phyloP scores from a whole-genome alignment of 53 echinoderm and acorn worm species.

The Luidia sarsii region DNA sequence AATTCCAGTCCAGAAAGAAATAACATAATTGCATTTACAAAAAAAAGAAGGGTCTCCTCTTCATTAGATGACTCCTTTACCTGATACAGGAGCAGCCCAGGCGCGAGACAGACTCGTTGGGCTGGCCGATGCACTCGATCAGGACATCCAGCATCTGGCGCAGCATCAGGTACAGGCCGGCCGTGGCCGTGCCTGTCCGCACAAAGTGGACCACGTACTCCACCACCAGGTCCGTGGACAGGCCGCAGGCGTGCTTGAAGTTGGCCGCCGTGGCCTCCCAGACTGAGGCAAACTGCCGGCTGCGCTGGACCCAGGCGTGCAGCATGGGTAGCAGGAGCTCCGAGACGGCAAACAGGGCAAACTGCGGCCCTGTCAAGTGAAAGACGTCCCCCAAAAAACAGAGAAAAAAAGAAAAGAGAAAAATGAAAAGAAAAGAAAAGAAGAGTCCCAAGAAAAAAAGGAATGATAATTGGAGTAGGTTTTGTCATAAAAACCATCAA shows the following conservation, averaged over 20 bases:
- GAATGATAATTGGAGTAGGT: too few species aligned
- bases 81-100: constrained; percentile 99
- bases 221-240: constrained; percentile 93
- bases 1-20: not conserved
- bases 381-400: too few species aligned
- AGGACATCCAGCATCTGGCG: constrained; percentile 91
- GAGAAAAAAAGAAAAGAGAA: too few species aligned
- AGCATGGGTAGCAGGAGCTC: constrained; percentile 97
- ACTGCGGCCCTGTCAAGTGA: constrained; percentile 94
- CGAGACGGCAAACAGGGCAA: constrained; percentile 90
- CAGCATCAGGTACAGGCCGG: constrained; percentile 84
- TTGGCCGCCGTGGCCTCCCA: constrained; percentile 90
- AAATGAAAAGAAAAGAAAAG: too few species aligned
- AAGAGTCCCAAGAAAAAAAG: too few species aligned
- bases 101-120: constrained; percentile 92
- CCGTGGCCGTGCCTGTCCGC: constrained; percentile 41
- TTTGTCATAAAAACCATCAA: too few species aligned
- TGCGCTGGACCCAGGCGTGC: constrained; percentile 94
- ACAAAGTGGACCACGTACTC: constrained; percentile 76
- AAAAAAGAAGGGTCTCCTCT: not conserved
- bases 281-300: constrained; percentile 83
- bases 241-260: constrained; percentile 98
- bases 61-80: constrained; percentile 47
- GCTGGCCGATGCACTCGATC: constrained; percentile 95
- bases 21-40: not conserved